Base-by-base conservation (phyloP, 1,140 invertebrate species). In the Listronotus oregonensis region DNA sequence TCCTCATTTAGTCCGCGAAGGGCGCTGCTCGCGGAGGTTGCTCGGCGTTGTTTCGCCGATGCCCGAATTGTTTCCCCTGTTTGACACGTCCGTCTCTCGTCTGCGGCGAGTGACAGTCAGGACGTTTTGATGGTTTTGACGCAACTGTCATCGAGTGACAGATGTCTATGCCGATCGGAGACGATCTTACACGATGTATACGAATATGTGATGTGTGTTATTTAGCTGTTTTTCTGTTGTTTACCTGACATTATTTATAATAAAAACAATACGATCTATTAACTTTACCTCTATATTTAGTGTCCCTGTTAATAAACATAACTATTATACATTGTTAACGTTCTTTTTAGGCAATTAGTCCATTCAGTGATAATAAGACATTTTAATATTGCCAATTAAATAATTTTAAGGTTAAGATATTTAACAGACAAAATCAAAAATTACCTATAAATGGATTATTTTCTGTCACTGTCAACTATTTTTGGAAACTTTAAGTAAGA, bases 1-100 rank as follows among this genome's bases (percentile, higher is more conserved):
- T 78, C 77, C 73, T 79, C 77, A 78, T 71, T 77, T 76, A 79
- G 77, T 79, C 75, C 76, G 73, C 75, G 73, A 71, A 74, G 76
- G n/a, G 69, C 70, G 70, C 68, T 72, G 73, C 69, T 51, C 54
- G 65, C 51, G 70, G 61, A 73, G 75, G 75, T 74, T 64, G 70
- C 65, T 70, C 64, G 58, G 43, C 61, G 69, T 59, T 67, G 63
- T 72, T 63, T 46, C 52, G 63, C 50, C 43, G 67, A 51, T 31
- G 32, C 59, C 54, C 65, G n/a, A 64, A 27, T 47, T 60, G 44
- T 64, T 67, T 14, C 12, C 46, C 31, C 32, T 63, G 8, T 44
- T 49, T 55, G 43, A 18, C 51, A 47, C 52, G 39, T 27, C 21
- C 12, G 47, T 18, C 47, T n/a, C n/a, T 18, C 15, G 12, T 17